Evolutionary conservation across 2,888 invertebrate genomes (phyloP).

Genomic region (Metallyticus violacea): DNA sequence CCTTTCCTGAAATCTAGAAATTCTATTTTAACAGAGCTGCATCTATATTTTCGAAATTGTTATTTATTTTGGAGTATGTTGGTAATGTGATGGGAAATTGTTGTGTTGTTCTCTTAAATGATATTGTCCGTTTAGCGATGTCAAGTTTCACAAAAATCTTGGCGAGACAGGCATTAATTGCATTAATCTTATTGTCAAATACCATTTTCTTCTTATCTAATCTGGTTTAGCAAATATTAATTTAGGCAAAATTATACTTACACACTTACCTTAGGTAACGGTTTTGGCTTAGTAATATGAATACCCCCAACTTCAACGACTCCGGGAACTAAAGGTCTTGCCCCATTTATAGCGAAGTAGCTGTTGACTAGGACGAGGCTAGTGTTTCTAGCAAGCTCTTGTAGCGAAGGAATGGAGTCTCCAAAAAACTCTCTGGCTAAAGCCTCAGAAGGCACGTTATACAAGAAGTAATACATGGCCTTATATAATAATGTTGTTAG

Average conservation of each 20-base stretch:
- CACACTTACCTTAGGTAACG: constrained; percentile 31
- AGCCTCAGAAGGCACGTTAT: background rate
- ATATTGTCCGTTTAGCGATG: too few relatives aligned
- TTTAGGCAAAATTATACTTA: background rate
- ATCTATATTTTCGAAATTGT: too few relatives aligned
- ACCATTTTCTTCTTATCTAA: too few relatives aligned
- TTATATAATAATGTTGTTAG: background rate
- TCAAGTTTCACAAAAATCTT: too few relatives aligned
- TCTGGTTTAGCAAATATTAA: too few relatives aligned
- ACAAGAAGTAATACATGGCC: background rate
- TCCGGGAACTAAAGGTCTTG: constrained; percentile 55
- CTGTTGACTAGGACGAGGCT: constrained; percentile 52
- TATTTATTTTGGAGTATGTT: too few relatives aligned
- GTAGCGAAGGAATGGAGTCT: constrained; percentile 47
- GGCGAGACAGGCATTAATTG: too few relatives aligned
- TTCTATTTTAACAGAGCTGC: too few relatives aligned
- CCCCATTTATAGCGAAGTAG: constrained; percentile 49
- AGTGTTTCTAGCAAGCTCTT: constrained; percentile 49
- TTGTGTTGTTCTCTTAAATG: too few relatives aligned
- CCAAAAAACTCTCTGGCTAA: constrained; percentile 44
- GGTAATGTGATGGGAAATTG: too few relatives aligned
- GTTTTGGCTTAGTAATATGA: constrained; percentile 47
- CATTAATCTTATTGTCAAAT: too few relatives aligned
- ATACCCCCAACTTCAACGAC: constrained; percentile 62
- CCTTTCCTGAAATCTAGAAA: too few relatives aligned